Conservation (phyloP, 2,888 invertebrate species). For the Spilosoma lubricipeda region DNA sequence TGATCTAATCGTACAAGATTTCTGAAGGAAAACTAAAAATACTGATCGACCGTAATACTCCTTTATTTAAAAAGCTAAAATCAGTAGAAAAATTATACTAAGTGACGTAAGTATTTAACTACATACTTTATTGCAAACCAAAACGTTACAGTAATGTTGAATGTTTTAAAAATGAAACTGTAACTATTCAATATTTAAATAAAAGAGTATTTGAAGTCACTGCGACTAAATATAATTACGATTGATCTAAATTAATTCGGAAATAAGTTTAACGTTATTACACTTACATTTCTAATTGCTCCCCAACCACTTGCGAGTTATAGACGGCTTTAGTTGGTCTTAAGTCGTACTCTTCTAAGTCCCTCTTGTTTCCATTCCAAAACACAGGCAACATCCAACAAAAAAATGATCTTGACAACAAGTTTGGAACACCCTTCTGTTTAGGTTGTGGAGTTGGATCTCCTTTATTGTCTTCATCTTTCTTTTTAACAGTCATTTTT, state of each 20-base stretch:
- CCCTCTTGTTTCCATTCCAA: conserved; percentile 90
- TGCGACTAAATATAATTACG: not conserved
- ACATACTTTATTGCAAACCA: too few relatives aligned
- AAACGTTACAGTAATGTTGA: not conserved
- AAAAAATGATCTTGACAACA: conserved; percentile 88
- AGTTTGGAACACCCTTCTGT: conserved; percentile 66
- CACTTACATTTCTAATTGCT: conserved; percentile 88
- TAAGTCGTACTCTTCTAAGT: conserved; percentile 91
- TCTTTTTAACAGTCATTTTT: conserved; percentile 28
- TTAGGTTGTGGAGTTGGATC: conserved; percentile 34
- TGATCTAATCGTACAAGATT: too few relatives aligned
- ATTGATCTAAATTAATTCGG: not conserved
- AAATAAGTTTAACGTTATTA: not conserved
- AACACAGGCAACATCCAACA: conserved; percentile 93
- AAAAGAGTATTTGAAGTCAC: too few relatives aligned
- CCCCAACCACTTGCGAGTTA: conserved; percentile 89
- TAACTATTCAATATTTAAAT: not conserved
- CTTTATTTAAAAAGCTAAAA: too few relatives aligned
- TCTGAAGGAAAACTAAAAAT: too few relatives aligned
- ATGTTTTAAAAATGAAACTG: not conserved
- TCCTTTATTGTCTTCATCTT: conserved; percentile 45
- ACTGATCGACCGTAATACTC: too few relatives aligned
- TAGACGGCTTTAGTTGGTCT: conserved; percentile 90
- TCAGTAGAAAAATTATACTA: too few relatives aligned
- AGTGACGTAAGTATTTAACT: too few relatives aligned